These are phyloP conservation scores for Cryptotermes secundus DNA, from an alignment of 1,140 invertebrate genomes.

Conservation along the genomic window DNA sequence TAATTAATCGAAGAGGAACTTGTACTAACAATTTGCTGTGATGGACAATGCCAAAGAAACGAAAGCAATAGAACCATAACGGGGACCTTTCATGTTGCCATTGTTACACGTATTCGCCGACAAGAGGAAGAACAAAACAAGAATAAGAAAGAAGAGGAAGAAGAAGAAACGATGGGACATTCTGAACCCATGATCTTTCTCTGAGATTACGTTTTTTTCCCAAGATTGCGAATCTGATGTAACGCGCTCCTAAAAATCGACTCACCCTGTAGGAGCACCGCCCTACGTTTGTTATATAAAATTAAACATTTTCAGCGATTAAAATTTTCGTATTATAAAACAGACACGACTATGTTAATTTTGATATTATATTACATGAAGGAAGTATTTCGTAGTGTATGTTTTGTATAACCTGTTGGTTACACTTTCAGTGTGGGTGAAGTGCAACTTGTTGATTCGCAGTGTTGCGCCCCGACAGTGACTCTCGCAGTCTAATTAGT, in stretches of 20 bases:
- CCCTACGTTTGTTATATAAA: too few relatives aligned
- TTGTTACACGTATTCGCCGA: conserved; percentile 11
- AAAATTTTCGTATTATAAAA: too few relatives aligned
- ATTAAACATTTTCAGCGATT: too few relatives aligned
- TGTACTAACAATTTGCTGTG: neutral
- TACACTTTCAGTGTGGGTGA: conserved; percentile 20
- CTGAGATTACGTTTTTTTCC: neutral
- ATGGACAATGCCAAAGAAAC: conserved; percentile 21
- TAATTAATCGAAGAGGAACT: neutral
- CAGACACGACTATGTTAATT: neutral
- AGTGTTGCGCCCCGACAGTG: neutral
- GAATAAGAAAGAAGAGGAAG: conserved; percentile 25
- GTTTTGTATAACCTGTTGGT: conserved; percentile 25
- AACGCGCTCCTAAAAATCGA: too few relatives aligned
- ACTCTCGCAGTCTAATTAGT: neutral
- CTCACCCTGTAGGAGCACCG: too few relatives aligned
- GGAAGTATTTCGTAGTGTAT: neutral
- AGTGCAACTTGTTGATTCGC: conserved; percentile 24
- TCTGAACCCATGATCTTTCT: neutral
- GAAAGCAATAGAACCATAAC: conserved; percentile 29
- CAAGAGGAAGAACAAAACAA: neutral
- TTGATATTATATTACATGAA: neutral
- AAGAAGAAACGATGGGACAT: neutral
- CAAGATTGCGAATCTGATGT: too few relatives aligned
- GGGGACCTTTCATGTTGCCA: conserved; percentile 27